Base-by-base conservation (phyloP, 2,888 invertebrate species). In the Enchytraeus crypticus region DNA sequence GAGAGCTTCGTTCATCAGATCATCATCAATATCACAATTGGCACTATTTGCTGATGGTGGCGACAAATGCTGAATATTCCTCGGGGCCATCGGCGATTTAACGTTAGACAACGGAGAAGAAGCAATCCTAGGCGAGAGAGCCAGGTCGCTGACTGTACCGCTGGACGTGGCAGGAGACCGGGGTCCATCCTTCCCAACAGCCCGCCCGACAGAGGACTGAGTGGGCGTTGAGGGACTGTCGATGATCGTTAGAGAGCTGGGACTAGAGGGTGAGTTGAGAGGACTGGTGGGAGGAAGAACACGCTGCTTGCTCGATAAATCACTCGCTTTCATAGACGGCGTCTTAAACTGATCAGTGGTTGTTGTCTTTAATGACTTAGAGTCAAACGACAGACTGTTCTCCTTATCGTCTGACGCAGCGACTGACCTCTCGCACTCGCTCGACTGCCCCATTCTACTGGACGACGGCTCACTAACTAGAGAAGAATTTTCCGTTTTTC, bases 1-100 rank as follows among this genome's bases (percentile, higher is more conserved):
- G n/a, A 62, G 38, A n/a, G 62, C 61, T 32, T 57, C 61, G 29
- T 61, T 53, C 61, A 61, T 61, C 27, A 61, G 47, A 47, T 61
- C 61, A 32, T 61, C 61, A 32, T 61, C 61, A n/a, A 51, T 32
- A n/a, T 57, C 57, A 45, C 53, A 57, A 23, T 33, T 43, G 18
- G 45, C 30, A 51, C 49, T 51, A 11, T 27, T 30, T 29, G 34
- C 51, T 4, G 46, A 21, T 21, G 53, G 53, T 5, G 54, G 30
- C 18, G 38, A 38, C 18, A 18, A 18, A 8, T 38, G 38, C 18
- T 38, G 38, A 38, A 8, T 38, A 38, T 38, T 38, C 38, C 38
- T 38, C 38, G 38, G 38, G 8, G 38, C 38, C 38, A 38, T 38
- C 38, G 38, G 38, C 18, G 38, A 38, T 18, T 38, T 38, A 18